Percentiles rank a stretch among this genome's conserved stretches.
phyloP scores from a whole-genome alignment of 2,888 invertebrate species.

The Synergus laeviventris region DNA sequence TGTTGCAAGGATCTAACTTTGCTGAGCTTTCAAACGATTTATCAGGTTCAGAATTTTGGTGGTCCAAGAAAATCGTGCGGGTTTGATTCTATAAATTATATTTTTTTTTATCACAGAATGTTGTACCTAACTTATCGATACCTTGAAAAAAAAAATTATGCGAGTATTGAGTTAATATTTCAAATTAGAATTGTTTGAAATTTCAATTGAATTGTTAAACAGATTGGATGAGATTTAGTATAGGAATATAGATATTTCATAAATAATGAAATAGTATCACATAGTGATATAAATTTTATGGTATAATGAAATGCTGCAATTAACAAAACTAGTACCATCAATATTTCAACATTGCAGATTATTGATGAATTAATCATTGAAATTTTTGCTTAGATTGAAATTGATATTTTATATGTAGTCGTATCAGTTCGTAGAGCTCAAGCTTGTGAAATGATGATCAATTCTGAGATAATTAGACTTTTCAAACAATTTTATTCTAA shows the following conservation, averaged over 20 bases:
- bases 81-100: not conserved
- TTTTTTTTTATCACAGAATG: not conserved
- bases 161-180: not conserved
- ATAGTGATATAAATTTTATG: not conserved
- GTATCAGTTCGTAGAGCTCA: not conserved
- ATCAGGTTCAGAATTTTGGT: not conserved
- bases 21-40: conserved; percentile 9
- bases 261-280: not conserved
- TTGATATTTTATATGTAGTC: not conserved
- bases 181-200: too few relatives aligned
- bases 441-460: not conserved
- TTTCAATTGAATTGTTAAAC: too few relatives aligned
- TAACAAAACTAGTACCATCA: not conserved
- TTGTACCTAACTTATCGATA: not conserved
- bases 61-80: not conserved
- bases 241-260: not conserved
- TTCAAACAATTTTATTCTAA: not conserved
- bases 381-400: not conserved
- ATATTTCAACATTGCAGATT: not conserved
- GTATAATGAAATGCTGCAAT: not conserved
- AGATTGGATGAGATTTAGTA: too few relatives aligned
- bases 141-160: not conserved
- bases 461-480: not conserved
- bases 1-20: not conserved
- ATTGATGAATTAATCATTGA: not conserved